Evolutionary conservation across 2,797 vertebrate species (phyloP).

Genomic region (Rhynchotus rufescens): DNA sequence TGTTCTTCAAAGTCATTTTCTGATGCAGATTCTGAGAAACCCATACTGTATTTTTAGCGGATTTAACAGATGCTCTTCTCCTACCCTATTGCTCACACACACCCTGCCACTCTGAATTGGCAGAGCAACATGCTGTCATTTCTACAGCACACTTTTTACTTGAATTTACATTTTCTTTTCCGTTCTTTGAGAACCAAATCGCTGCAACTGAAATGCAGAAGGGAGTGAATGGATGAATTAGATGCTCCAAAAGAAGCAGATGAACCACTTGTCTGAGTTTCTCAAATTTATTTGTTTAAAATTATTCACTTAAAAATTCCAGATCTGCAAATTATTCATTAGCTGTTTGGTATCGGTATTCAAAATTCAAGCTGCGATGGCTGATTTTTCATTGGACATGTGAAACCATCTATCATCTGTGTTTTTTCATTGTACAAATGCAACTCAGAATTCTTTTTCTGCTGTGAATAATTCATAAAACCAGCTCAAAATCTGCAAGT

Average conservation of each 20-base stretch:
- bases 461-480: conserved; percentile 68
- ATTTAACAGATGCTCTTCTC: conserved; percentile 61
- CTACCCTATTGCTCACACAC: not conserved
- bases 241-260: conserved; percentile 65
- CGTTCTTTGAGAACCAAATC: conserved; percentile 70
- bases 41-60: conserved; percentile 45
- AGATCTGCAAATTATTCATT: conserved; percentile 72
- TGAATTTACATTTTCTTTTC: conserved; percentile 65
- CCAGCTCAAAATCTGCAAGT: conserved; percentile 52
- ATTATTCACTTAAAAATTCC: conserved; percentile 74
- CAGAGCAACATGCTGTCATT: conserved; percentile 44
- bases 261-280: conserved; percentile 72
- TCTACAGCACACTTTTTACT: conserved; percentile 50
- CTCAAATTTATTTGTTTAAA: conserved; percentile 70
- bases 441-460: conserved; percentile 51
- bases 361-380: conserved; percentile 40
- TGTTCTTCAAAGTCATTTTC: conserved; percentile 13
- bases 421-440: conserved; percentile 54
- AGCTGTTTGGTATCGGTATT: conserved; percentile 53
- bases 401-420: conserved; percentile 62
- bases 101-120: conserved; percentile 40
- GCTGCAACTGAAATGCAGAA: conserved; percentile 56
- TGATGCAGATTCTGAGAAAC: not conserved
- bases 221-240: conserved; percentile 68
- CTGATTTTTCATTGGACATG: conserved; percentile 62